Evolutionary conservation across 2,797 vertebrate species (phyloP), one percentile per base, ranked within the genome.

Genomic region (Merluccius polli): DNA sequence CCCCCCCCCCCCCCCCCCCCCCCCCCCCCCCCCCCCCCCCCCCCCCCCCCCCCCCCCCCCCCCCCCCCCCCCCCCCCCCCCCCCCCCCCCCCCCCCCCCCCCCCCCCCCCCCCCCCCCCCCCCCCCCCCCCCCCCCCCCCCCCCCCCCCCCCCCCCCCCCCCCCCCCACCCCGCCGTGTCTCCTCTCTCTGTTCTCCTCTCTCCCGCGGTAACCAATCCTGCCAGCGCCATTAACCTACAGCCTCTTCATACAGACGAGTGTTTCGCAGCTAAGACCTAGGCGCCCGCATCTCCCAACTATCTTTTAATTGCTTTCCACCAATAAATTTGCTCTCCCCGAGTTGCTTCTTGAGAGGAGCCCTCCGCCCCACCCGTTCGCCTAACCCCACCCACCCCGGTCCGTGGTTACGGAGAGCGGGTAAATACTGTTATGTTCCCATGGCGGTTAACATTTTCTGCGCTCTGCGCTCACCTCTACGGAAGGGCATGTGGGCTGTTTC

Each of bases 241-340:
- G 87, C 73, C 82, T 87, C 84, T 85, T 84, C 79, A 83, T 81
- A 85, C 41, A 73, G 83, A 85, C 41, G 13, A 44, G 82, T 85
- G 84, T 88, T 88, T 75, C 6, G 2, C 13, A 9, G 59, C 38
- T 81, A 84, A 85, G 4, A 86, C 84, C 75, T 84, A 75, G 79
- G 79, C 89, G 76, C 81, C 76, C 59, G 74, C 85, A 83, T 86
- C 84, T 90, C 83, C 86, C 78, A 83, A 81, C 80, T 84, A 90
- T 90, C 86, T 91, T 92, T 90, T 91, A 90, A 93, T 92, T 91
- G 89, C 87, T 83, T 82, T 87, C 83, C 84, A 81, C 83, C 83
- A 81, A 87, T 90, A 89, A 84, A 88, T 89, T 84, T 84, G 7
- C 24, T 67, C 48, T 52, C 48, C 18, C 3, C 3, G 4, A n/a